Evolutionary conservation across 1,140 invertebrate genomes (phyloP), one percentile per base, ranked within the genome.

Genomic region (Bombus consobrinus): DNA sequence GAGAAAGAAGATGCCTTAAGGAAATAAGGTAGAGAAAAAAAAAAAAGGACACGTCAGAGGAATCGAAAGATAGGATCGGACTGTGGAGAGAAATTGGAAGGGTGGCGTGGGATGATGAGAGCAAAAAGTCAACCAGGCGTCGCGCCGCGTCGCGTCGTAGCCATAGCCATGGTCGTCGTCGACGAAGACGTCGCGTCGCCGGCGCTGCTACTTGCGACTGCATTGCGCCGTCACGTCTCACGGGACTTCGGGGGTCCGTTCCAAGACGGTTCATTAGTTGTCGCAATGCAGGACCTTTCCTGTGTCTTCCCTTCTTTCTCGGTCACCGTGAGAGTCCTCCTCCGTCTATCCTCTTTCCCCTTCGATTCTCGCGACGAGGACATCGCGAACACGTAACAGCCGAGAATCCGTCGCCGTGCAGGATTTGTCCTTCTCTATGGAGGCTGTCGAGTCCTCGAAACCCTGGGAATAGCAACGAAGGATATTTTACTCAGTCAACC

Each of bases 191-290:
- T 28, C 82, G 39, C 68, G 78, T 57, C 41, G n/a, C 22, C 75
- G 22, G 77, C 43, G 75, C 77, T 53, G 53, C 86, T 83, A 84
- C 81, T 77, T 47, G 87, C 90, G 90, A 95, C 95, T 94, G 94
- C 94, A 95, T 95, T 95, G 95, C 95, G 94, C 92, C 94, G 94
- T 95, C 94, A 95, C 94, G 94, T 95, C 94, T 89, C 94, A 89
- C 86, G 93, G 92, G 93, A 94, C 90, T 94, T 95, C 87, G 91
- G 89, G 87, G 90, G 93, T 93, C 88, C 90, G 88, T 92, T 94
- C 93, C 93, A 95, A 95, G 93, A 95, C 94, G 94, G 93, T 95
- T 95, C 94, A 95, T 95, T 95, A 95, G 94, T 94, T 94, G 94
- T 94, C 94, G 94, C 94, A 95, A 94, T 95, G 94, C 94, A 95